Conservation (phyloP, 1,140 invertebrate species). For the Brachystomella parvula region DNA sequence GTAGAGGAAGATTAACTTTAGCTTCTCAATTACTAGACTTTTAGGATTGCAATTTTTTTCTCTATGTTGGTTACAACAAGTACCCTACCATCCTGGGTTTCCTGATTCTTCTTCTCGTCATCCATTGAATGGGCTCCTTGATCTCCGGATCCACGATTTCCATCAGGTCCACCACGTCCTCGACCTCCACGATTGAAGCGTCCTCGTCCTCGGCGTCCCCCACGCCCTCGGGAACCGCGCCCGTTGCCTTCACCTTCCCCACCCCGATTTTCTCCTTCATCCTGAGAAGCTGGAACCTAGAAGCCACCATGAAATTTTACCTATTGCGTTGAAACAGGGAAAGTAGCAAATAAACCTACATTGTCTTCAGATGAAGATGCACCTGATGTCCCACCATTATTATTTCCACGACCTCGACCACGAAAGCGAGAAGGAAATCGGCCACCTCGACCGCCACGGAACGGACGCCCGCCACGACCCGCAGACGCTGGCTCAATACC, state of each 20-base stretch:
- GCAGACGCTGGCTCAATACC: conserved; percentile 35
- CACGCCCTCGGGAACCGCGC: conserved; percentile 30
- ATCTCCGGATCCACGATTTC: conserved; percentile 9
- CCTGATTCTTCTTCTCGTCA: not conserved
- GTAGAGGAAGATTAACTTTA: not conserved
- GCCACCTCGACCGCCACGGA: conserved; percentile 39
- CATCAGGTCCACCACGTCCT: conserved; percentile 18
- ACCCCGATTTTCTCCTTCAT: conserved; percentile 40
- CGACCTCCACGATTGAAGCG: conserved; percentile 54
- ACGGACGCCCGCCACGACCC: conserved; percentile 38
- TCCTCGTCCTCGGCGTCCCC: conserved; percentile 51
- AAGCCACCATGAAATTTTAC: conserved; percentile 1
- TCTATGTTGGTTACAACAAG: not conserved
- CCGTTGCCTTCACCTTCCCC: conserved; percentile 41
- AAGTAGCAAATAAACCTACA: conserved; percentile 18
- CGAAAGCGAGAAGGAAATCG: conserved; percentile 38
- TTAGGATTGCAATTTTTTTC: not conserved
- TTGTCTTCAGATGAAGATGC: conserved; percentile 23
- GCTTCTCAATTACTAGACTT: not conserved
- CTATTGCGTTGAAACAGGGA: not conserved
- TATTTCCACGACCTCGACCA: conserved; percentile 38
- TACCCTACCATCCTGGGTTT: too few relatives aligned
- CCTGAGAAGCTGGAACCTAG: conserved; percentile 42
- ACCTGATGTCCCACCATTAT: conserved; percentile 23
- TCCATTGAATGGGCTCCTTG: not conserved